phyloP scores from a whole-genome alignment of 2,797 vertebrate genomes.

The Xerus rutilus region DNA sequence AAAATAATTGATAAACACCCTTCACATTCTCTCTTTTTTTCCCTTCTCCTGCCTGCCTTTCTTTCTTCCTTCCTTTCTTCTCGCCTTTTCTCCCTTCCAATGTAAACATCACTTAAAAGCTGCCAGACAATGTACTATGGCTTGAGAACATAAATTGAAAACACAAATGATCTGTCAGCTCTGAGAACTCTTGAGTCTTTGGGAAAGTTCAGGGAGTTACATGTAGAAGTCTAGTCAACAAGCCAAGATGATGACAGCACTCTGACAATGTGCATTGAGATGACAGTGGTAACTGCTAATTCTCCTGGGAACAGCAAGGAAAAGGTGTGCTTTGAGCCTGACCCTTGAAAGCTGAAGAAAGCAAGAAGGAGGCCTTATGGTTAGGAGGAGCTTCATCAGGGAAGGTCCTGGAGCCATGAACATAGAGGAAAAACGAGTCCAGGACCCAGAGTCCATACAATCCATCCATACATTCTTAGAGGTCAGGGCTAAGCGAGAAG shows the following conservation, averaged over 20 bases:
- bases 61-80: neutral
- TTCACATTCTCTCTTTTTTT: neutral
- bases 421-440: neutral
- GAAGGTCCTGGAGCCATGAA: neutral
- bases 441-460: neutral
- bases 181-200: neutral
- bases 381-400: no score
- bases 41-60: neutral
- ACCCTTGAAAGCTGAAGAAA: neutral
- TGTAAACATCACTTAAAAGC: neutral
- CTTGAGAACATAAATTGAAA: neutral
- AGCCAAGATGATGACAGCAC: no score
- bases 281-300: neutral
- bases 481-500: neutral
- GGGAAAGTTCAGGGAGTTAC: neutral
- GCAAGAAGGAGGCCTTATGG: neutral
- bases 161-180: neutral
- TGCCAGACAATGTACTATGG: neutral
- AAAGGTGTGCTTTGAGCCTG: neutral
- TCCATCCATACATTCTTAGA: neutral
- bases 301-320: neutral
- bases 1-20: neutral
- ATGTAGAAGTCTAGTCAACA: rapidly evolving
- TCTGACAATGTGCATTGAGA: neutral
- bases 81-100: neutral